Evolutionary conservation across 2,888 invertebrate genomes (phyloP), one percentile per base, ranked within the genome.

Genomic region (Mycalesis mineus): DNA sequence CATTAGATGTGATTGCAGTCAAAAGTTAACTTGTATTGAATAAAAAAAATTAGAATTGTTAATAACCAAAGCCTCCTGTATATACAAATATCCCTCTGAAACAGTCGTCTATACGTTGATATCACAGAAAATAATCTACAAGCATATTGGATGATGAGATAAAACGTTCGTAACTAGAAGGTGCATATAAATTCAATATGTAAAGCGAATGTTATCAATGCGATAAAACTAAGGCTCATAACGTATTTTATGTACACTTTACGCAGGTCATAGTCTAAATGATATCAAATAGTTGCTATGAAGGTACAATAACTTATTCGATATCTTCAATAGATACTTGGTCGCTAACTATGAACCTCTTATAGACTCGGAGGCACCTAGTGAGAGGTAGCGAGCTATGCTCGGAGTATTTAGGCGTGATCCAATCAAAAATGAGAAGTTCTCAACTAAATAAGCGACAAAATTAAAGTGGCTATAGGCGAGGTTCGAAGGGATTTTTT

Each of bases 141-240:
- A 39, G 40, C 45, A 51, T 51, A 59, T 56, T 55, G 51, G 54
- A 61, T 59, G 61, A 54, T 45, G 41, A 49, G 62, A 62, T 62
- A 62, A 62, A 62, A 62, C 45, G 55, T 62, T 57, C 44, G 59
- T 56, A 33, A 54, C 44, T 17, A 15, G 51, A 22, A 55, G 47
- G 50, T 53, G 53, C 52, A 61, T 58, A 61, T 58, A 57, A 47
- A 55, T 55, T 61, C 50, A 55, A 55, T 55, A 61, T 58, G 61
- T 55, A 48, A 58, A 61, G 42, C 40, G 31, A 52, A 47, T 51
- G 57, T 58, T 55, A 55, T 57, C 54, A 49, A 31, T 40, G 11
- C 51, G 40, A 51, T 51, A 47, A 15, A 11, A 41, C 49, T n/a
- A 2, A 28, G 28, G 51, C 49, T 49, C 49, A 15, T 49, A 49